Conservation (phyloP, 2,888 invertebrate species). For the Yponomeuta evonymella region DNA sequence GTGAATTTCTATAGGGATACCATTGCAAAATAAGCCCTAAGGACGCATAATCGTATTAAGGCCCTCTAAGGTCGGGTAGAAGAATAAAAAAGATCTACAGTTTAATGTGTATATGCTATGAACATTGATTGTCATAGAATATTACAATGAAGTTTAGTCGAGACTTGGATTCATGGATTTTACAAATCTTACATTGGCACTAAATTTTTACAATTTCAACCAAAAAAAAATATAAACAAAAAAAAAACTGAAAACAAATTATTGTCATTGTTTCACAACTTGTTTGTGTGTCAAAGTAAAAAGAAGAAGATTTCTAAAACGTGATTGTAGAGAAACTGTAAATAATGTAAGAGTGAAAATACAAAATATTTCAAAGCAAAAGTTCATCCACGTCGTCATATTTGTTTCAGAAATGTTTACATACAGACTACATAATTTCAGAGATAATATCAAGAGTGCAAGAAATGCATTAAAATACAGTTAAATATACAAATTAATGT, state of each 20-base stretch:
- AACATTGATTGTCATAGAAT: neutral
- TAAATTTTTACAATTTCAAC: conserved; percentile 29
- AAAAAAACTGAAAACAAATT: conserved; percentile 34
- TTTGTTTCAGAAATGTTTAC: no score
- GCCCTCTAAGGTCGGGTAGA: neutral
- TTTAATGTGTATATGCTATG: neutral
- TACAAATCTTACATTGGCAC: conserved; percentile 39
- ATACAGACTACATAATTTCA: neutral
- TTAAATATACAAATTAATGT: conserved; percentile 3
- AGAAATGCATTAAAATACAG: neutral
- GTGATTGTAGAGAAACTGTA: neutral
- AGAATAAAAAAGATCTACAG: neutral
- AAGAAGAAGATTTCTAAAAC: conserved; percentile 16
- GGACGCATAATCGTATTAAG: neutral
- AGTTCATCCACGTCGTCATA: no score
- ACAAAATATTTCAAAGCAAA: no score
- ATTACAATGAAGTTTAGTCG: neutral
- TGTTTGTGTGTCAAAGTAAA: conserved; percentile 33
- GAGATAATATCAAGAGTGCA: neutral
- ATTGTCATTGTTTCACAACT: conserved; percentile 64
- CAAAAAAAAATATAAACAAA: neutral
- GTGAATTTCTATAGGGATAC: neutral
- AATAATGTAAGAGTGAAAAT: neutral
- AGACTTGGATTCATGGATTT: neutral
- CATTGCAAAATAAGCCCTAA: neutral